Evolutionary conservation across 2,797 vertebrate species (phyloP), one percentile per base, ranked within the genome.

Genomic region (Phrynocephalus forsythii): DNA sequence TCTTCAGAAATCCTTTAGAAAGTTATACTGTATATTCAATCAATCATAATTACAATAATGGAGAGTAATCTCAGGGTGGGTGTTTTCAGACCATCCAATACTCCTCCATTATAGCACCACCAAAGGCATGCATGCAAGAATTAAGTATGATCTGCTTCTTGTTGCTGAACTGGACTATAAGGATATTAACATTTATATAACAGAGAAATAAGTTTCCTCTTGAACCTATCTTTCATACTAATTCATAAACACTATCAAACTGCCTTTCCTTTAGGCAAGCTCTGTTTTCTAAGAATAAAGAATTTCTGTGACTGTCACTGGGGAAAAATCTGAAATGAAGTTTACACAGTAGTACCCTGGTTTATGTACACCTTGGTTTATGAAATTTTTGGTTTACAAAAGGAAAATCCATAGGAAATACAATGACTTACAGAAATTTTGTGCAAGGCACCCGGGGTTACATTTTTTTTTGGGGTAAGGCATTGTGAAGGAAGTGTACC

Each of bases 1-100:
- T 30, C 56, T 3, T 30, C 52, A n/a, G 13, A 52, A 24, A 68
- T 4, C 5, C n/a, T 38, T 33, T 73, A 66, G 26, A 33, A 89
- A 56, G 88, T 50, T 84, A 82, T 30, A 44, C 38, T 44, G 38
- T 44, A 71, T 30, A 6, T 20, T 38, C 48, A 81, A 80, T 20
- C 11, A 77, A 77, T 16, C 87, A 80, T 30, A 18, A 83, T 68
- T 20, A 9, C 0, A 73, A 66, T 10, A 66, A 85, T 0, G 33
- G 82, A 52, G 86, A 92, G 48, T 84, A 69, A 22, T 30, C 86
- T 67, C 28, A n/a, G 60, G 50, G 88, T 71, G 15, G 0, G 1
- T 33, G 84, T 93, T 93, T 91, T 91, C 85, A 90, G 94, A 77
- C 68, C 88, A 94, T 38, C 50, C 91, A 93, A 75, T 90, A 93